Percentiles rank a stretch among this genome's conserved stretches.
phyloP scores from a whole-genome alignment of 1,140 invertebrate genomes.

The Drosophila kanapiae region DNA sequence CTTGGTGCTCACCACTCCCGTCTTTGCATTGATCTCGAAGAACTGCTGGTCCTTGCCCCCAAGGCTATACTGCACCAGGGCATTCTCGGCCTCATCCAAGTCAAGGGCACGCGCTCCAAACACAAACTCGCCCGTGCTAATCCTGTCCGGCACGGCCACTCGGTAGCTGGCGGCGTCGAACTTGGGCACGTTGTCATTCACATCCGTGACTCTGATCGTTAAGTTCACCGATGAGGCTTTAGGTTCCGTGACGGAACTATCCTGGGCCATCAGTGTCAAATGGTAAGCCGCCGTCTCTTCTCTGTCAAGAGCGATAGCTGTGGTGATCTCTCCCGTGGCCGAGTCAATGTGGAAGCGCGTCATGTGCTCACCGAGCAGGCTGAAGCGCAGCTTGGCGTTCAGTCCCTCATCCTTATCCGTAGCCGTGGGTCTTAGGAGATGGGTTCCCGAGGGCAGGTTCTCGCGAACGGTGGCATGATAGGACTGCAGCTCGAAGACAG shows the following conservation, averaged over 20 bases:
- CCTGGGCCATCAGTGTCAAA: conserved; percentile 93
- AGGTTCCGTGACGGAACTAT: conserved; percentile 93
- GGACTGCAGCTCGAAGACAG: conserved; percentile 92
- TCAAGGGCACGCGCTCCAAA: conserved; percentile 94
- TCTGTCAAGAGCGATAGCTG: conserved; percentile 90
- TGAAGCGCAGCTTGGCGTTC: conserved; percentile 94
- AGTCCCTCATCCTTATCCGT: conserved; percentile 93
- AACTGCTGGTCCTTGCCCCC: conserved; percentile 91
- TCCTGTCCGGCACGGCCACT: conserved; percentile 92
- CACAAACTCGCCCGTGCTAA: conserved; percentile 92
- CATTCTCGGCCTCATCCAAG: conserved; percentile 92
- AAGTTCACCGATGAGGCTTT: conserved; percentile 92
- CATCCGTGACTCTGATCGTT: conserved; percentile 91
- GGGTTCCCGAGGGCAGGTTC: conserved; percentile 90
- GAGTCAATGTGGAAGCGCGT: conserved; percentile 91
- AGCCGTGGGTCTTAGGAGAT: conserved; percentile 90
- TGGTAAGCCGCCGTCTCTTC: conserved; percentile 92
- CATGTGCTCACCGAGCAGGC: conserved; percentile 91
- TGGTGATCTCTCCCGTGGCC: conserved; percentile 91
- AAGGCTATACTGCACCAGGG: conserved; percentile 91
- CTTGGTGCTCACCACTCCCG: conserved; percentile 92
- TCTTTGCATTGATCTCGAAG: conserved; percentile 91
- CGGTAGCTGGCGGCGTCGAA: conserved; percentile 91
- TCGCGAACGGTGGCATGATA: conserved; percentile 92
- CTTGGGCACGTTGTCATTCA: conserved; percentile 94